Percentiles rank a stretch among this genome's conserved stretches.
phyloP scores from a whole-genome alignment of 1,140 invertebrate genomes.

The Leptinotarsa texana region DNA sequence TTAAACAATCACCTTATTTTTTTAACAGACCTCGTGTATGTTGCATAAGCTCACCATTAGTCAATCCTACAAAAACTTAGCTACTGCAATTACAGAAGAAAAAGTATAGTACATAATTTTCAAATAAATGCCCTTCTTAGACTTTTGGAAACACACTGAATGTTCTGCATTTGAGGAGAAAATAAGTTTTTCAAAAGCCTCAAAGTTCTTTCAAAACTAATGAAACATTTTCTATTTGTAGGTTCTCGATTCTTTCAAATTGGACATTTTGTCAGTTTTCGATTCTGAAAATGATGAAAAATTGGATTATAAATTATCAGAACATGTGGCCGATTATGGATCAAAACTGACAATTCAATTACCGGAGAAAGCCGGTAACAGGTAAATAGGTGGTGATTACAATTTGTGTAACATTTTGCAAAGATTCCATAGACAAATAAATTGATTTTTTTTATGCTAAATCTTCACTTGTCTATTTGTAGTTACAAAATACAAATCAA shows the following conservation, averaged over 20 bases:
- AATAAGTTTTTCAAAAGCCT: no score
- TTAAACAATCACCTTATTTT: no score
- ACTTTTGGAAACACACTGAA: no score
- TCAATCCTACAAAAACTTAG: no score
- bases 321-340: conserved; percentile 70
- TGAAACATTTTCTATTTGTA: conserved; percentile 53
- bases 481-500: conserved; percentile 59
- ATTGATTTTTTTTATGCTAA: no score
- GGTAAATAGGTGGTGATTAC: not conserved
- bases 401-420: not conserved
- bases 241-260: conserved; percentile 78
- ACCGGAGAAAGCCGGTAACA: conserved; percentile 53
- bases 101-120: no score
- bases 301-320: conserved; percentile 67
- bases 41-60: no score
- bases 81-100: no score
- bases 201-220: no score
- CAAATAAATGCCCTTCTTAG: no score
- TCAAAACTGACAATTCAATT: conserved; percentile 75
- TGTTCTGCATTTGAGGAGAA: no score
- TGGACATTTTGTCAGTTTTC: conserved; percentile 67
- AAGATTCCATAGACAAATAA: not conserved
- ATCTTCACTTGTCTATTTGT: conserved; percentile 1
- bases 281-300: conserved; percentile 60
- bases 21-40: no score